These are phyloP conservation scores for Tyrannus savana DNA, from an alignment of 2,113 vertebrate species.

Conservation along the genomic window DNA sequence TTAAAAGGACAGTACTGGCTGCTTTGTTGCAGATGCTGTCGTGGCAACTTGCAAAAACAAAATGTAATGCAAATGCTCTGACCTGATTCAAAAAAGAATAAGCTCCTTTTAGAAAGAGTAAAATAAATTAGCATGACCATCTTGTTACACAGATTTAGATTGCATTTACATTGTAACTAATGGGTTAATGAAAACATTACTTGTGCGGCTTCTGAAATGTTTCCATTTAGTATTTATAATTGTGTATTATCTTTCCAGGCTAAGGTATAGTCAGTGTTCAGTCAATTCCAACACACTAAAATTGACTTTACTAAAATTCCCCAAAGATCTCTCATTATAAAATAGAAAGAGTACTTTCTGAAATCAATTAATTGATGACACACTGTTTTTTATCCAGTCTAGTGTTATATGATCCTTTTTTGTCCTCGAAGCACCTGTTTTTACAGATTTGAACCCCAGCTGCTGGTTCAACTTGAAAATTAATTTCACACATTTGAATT, in stretches of 20 bases:
- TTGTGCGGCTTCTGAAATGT: background rate
- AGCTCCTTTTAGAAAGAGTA: background rate
- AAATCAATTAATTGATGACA: background rate
- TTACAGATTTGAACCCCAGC: background rate
- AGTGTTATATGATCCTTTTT: background rate
- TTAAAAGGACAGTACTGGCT: background rate
- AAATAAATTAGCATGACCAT: background rate
- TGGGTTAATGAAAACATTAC: background rate
- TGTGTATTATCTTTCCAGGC: background rate
- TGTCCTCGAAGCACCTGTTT: background rate
- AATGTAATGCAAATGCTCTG: background rate
- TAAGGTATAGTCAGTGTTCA: background rate
- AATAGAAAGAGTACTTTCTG: background rate
- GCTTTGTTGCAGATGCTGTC: background rate
- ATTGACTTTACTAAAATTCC: background rate
- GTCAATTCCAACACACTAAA: background rate
- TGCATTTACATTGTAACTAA: background rate
- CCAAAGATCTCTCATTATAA: background rate
- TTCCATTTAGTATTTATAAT: background rate
- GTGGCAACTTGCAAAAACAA: background rate
- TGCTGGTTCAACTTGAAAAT: slow-evolving; percentile 23
- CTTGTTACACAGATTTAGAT: background rate
- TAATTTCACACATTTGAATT: slow-evolving; percentile 32
- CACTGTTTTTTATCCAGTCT: background rate
- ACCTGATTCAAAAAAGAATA: background rate